Evolutionary conservation across 2,797 vertebrate species (phyloP).

Genomic region (Acanthis flammea): DNA sequence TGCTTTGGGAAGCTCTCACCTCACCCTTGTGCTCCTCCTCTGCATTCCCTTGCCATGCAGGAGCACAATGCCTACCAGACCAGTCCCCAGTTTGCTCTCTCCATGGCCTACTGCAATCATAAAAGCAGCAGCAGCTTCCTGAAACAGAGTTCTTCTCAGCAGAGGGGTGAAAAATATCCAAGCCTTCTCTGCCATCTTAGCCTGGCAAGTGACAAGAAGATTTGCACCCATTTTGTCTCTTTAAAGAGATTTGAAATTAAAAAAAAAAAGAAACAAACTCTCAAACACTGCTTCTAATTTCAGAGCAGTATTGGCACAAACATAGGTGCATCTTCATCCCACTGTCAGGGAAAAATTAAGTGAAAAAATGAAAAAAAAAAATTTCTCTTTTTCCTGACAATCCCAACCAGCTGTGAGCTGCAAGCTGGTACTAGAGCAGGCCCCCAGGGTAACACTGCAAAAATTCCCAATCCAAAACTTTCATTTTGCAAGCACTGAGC

Average conservation of each 20-base stretch:
- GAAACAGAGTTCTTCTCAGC: neutral
- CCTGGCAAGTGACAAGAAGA: neutral
- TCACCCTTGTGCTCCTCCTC: neutral
- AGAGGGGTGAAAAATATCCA: neutral
- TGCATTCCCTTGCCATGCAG: neutral
- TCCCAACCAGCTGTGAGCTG: neutral
- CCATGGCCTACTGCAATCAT: neutral
- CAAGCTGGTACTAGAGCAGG: neutral
- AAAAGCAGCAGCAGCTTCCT: conserved; percentile 6
- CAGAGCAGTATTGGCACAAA: neutral
- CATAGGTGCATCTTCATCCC: neutral
- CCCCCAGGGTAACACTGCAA: neutral
- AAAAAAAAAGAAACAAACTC: neutral
- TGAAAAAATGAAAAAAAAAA: neutral
- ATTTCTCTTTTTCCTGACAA: neutral
- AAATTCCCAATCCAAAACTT: neutral
- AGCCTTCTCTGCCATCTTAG: neutral
- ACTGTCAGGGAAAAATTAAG: neutral
- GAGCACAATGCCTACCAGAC: neutral
- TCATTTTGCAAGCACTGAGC: neutral
- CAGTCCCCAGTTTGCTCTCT: neutral
- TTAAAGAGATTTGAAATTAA: rapidly evolving
- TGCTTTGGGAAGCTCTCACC: neutral
- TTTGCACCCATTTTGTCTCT: neutral
- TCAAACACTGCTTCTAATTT: neutral